Conservation (phyloP, 2,797 vertebrate genomes). For the Nyctalus aviator region DNA sequence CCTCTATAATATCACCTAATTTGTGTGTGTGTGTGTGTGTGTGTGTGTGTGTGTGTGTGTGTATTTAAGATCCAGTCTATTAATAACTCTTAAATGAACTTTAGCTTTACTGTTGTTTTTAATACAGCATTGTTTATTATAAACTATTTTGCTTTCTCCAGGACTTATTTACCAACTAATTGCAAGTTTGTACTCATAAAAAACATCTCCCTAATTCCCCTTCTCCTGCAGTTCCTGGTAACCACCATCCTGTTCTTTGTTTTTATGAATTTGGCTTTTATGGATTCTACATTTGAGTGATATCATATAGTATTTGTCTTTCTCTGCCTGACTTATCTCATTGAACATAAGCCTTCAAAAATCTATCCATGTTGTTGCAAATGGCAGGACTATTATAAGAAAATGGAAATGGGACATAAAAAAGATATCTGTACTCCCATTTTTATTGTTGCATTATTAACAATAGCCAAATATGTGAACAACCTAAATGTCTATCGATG, state of each 20-base stretch:
- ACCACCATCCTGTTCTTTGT: background rate
- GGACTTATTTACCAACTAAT: background rate
- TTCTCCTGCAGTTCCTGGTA: background rate
- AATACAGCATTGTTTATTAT: background rate
- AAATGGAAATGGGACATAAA: background rate
- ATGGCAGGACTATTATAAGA: slow-evolving; percentile 20
- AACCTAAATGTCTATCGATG: background rate
- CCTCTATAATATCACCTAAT: background rate
- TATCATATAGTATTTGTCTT: background rate
- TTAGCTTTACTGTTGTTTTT: background rate
- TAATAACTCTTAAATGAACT: background rate
- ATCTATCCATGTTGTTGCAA: background rate
- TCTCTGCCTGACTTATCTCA: background rate
- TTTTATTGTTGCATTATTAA: background rate
- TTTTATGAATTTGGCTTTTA: slow-evolving; percentile 20
- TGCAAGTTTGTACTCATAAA: background rate
- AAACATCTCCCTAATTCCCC: background rate
- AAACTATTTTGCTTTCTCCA: background rate
- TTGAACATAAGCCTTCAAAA: background rate
- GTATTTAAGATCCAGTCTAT: background rate
- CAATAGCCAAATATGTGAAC: background rate
- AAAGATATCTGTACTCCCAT: background rate
- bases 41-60: background rate
- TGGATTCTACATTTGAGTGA: background rate
- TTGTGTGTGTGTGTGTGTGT: background rate